Evolutionary conservation across 2,888 invertebrate genomes (phyloP).

Genomic region (Mayetiola destructor): DNA sequence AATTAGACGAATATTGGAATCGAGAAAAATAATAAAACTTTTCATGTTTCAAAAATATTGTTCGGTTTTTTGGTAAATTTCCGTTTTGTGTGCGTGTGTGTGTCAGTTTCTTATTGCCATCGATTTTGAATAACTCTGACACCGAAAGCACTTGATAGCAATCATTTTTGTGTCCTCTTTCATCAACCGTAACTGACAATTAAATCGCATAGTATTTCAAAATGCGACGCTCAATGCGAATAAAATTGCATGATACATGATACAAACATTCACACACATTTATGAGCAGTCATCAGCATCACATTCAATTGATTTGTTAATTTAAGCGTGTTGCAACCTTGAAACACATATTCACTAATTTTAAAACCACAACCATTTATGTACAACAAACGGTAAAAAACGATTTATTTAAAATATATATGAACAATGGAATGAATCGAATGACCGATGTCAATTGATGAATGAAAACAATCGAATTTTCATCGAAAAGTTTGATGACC

Average conservation of each 20-base stretch:
- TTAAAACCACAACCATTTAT: neutral
- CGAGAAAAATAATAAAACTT: no score
- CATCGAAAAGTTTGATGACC: no score
- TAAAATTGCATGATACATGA: neutral
- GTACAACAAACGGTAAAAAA: neutral
- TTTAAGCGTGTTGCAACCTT: neutral
- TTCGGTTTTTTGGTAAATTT: no score
- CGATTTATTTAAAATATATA: no score
- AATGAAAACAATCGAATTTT: neutral
- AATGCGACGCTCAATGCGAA: neutral
- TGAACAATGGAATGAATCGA: neutral
- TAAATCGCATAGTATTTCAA: neutral
- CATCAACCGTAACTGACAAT: neutral
- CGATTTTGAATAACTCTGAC: neutral
- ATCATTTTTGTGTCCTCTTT: neutral
- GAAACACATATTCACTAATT: constrained; percentile 2
- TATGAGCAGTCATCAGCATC: neutral
- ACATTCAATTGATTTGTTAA: constrained; percentile 1
- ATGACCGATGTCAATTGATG: neutral
- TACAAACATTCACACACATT: neutral
- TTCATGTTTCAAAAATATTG: no score
- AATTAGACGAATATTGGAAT: no score
- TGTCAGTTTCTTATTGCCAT: neutral
- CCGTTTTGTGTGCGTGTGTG: neutral
- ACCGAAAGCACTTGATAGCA: neutral